Conservation (phyloP, 2,113 vertebrate genomes). For the Blennius ocellaris region DNA sequence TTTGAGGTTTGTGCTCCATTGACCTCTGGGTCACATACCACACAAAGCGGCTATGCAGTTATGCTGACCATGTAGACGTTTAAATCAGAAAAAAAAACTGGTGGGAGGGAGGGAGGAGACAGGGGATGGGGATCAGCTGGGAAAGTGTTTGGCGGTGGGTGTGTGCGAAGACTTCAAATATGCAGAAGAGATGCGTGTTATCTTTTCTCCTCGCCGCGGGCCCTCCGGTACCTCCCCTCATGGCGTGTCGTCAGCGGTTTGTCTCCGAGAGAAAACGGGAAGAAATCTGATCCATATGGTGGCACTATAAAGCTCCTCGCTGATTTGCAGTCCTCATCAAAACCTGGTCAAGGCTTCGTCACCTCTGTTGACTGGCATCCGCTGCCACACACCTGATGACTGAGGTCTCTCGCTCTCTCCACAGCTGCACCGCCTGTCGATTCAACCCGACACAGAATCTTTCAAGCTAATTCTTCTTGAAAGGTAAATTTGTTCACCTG, state of each 20-base stretch:
- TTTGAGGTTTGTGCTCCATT: slow-evolving; percentile 70
- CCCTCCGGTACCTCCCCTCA: slow-evolving; percentile 73
- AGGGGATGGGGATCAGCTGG: slow-evolving; percentile 65
- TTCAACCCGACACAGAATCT: slow-evolving; percentile 30
- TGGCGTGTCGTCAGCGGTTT: slow-evolving; percentile 76
- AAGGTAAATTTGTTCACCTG: slow-evolving; percentile 63
- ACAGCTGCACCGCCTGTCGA: slow-evolving; percentile 51
- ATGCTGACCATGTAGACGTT: slow-evolving; percentile 76
- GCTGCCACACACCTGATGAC: slow-evolving; percentile 43
- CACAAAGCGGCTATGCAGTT: slow-evolving; percentile 60
- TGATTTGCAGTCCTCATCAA: slow-evolving; percentile 71
- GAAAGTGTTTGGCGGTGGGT: slow-evolving; percentile 60
- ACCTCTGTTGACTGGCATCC: slow-evolving; percentile 43
- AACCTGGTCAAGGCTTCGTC: slow-evolving; percentile 63
- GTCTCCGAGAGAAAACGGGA: slow-evolving; percentile 63
- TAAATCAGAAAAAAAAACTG: slow-evolving; percentile 72
- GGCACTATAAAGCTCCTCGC: slow-evolving; percentile 76
- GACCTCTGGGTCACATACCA: slow-evolving; percentile 76
- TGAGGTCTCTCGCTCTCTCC: slow-evolving; percentile 34
- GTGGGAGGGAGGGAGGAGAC: slow-evolving; percentile 31
- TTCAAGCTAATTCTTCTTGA: slow-evolving; percentile 35
- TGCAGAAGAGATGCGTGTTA: slow-evolving; percentile 77
- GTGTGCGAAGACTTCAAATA: slow-evolving; percentile 75
- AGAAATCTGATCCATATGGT: slow-evolving; percentile 78
- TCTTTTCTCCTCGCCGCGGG: slow-evolving; percentile 80